A percentile compares a stretch with the other conserved stretches of the same genome.
phyloP scores from a whole-genome alignment of 2,888 invertebrate species.

The Apotomis betuletana region DNA sequence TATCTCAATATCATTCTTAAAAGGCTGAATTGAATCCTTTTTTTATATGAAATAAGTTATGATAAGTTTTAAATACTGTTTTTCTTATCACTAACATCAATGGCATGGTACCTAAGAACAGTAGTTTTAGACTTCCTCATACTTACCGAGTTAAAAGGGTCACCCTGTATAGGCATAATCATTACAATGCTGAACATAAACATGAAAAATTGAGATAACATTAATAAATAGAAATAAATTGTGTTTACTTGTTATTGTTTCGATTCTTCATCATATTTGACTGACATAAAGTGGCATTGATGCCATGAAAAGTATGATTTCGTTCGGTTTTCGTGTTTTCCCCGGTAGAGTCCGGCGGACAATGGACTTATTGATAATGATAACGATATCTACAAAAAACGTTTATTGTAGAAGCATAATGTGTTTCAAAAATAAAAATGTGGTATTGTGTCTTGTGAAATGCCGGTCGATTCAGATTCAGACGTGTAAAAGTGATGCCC shows the following conservation, averaged over 20 bases:
- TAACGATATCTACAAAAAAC: conserved; percentile 14
- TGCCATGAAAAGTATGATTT: conserved; percentile 10
- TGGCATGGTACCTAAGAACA: too few species aligned
- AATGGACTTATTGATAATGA: conserved; percentile 15
- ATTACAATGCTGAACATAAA: too few species aligned
- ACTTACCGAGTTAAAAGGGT: too few species aligned
- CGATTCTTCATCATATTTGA: conserved; percentile 9
- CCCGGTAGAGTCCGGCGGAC: conserved; percentile 5
- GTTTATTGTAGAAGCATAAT: conserved; percentile 7
- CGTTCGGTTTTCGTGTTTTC: conserved; percentile 20
- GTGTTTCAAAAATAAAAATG: not conserved
- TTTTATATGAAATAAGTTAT: too few species aligned
- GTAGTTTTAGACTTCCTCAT: too few species aligned
- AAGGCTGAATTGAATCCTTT: too few species aligned
- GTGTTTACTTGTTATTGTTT: conserved; percentile 7
- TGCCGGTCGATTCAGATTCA: not conserved
- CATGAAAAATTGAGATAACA: not conserved
- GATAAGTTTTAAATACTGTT: too few species aligned
- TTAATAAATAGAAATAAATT: not conserved
- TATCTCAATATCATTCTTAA: too few species aligned
- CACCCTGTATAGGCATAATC: too few species aligned
- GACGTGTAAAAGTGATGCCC: not conserved
- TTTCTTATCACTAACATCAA: too few species aligned
- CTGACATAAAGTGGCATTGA: conserved; percentile 23
- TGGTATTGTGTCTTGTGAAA: too few species aligned